Evolutionary conservation across 2,113 vertebrate species (phyloP).

Genomic region (Promerops cafer): DNA sequence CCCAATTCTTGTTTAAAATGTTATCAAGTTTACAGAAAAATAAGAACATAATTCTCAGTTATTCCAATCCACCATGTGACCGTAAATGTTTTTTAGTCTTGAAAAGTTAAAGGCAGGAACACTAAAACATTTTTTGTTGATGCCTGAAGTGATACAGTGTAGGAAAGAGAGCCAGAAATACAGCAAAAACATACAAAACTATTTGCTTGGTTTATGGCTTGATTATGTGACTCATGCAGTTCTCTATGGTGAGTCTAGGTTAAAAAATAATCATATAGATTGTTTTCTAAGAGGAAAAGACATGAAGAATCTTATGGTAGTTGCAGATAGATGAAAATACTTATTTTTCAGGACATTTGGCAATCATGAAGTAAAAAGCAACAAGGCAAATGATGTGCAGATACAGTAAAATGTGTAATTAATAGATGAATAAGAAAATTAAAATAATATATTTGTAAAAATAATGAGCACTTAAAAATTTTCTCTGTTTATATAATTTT

Average conservation of each 20-base stretch:
- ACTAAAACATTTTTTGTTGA: conserved; percentile 9
- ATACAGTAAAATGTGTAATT: neutral
- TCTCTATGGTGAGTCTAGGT: neutral
- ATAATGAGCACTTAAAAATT: neutral
- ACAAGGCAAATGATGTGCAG: neutral
- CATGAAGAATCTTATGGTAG: neutral
- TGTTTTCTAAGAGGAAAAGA: neutral
- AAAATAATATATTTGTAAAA: neutral
- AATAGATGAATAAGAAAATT: neutral
- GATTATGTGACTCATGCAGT: neutral
- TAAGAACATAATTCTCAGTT: conserved; percentile 8
- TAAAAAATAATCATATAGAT: neutral
- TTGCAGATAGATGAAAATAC: neutral
- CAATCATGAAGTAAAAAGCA: neutral
- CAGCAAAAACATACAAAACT: neutral
- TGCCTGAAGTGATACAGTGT: conserved; percentile 37
- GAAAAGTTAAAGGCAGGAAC: conserved; percentile 6
- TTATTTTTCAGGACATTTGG: neutral
- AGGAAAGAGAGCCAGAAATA: conserved; percentile 2
- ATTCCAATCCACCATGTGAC: neutral
- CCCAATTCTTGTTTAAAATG: conserved; percentile 7
- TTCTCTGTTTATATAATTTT: neutral
- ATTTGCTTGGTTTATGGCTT: conserved; percentile 51
- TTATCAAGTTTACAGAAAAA: conserved; percentile 55
- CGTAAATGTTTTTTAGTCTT: conserved; percentile 19